Evolutionary conservation across 2,888 invertebrate genomes (phyloP), one percentile per base, ranked within the genome.

Genomic region (Octodonta nipae): DNA sequence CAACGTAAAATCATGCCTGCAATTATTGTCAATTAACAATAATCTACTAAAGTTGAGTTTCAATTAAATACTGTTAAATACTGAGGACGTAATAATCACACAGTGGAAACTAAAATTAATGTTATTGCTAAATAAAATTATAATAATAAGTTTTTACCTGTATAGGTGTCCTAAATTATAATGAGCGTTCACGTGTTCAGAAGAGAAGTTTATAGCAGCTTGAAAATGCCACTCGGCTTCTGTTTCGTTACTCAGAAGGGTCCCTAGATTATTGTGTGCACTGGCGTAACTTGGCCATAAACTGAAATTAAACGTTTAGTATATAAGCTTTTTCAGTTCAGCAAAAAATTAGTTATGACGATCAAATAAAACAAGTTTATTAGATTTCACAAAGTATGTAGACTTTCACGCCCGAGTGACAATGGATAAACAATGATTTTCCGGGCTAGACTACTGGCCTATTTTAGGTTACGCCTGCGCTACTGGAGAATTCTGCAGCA

Each of bases 251-350:
- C 68, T 65, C 46, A 84, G 71, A 41, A 87, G 58, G 2, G 85
- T 86, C 13, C 85, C 88, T 29, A 88, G 67, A 62, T 88, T 88
- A 60, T 87, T 86, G 63, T 85, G 83, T 1, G 86, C 85, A 52
- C 84, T 84, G 4, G 86, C 81, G 56, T 87, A 83, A 22, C 75
- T 71, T 6, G 85, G 84, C 80, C 85, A 86, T 27, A 87, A 58
- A 52, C 87, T 87, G 66, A 13, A 65, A 60, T 34, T 43, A 35
- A 25, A 17, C 5, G 17, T 5, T 17, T 7, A n/a, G n/a, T n/a
- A 17, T 17, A 17, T 17, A 7, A 17, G 5, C 17, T 5, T 17
- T 7, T 17, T 6, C 17, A 17, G 17, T 17, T 17, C 7, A 5
- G 17, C 17, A 7, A 6, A 17, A 6, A 17, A 17, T 6, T 6